Percentiles rank a stretch among this genome's conserved stretches.
phyloP scores from a whole-genome alignment of 2,113 vertebrate species.

The Crocuta crocuta region DNA sequence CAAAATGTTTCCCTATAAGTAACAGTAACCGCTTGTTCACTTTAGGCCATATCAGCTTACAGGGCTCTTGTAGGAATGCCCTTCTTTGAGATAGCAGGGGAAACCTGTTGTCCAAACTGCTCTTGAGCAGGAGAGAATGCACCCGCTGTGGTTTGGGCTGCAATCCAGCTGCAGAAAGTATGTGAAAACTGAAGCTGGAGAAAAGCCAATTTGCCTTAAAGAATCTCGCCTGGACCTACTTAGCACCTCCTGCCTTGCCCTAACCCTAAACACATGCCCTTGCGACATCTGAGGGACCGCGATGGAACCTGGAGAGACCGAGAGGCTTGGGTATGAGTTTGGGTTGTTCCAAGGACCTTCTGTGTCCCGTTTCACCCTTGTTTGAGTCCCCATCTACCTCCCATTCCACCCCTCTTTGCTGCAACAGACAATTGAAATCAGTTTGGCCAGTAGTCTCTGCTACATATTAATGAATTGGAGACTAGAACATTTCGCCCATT shows the following conservation, averaged over 20 bases:
- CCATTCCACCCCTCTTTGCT: not conserved
- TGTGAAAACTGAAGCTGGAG: constrained; percentile 54
- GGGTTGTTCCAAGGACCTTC: not conserved
- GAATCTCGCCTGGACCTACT: constrained; percentile 75
- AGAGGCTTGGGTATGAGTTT: not conserved
- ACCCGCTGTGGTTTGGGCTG: constrained; percentile 69
- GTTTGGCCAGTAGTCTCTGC: not conserved
- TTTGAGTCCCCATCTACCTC: not conserved
- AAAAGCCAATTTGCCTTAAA: constrained; percentile 55
- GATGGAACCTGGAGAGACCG: not conserved
- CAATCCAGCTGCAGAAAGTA: constrained; percentile 67
- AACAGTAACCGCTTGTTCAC: not conserved
- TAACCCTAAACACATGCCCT: constrained; percentile 61
- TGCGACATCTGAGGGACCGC: constrained; percentile 31
- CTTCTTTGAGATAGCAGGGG: not conserved
- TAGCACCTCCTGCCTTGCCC: constrained; percentile 61
- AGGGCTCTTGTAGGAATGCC: not conserved
- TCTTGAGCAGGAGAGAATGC: constrained; percentile 47
- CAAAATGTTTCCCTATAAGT: not conserved
- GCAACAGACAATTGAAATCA: not conserved
- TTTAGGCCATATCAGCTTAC: not conserved
- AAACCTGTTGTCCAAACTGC: constrained; percentile 18
- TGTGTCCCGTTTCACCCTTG: not conserved
- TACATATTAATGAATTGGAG: not conserved
- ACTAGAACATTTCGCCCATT: not conserved